Percentiles rank a stretch among this genome's conserved stretches.
Evolutionary conservation across 2,888 invertebrate species (phyloP).

Genomic region (Operophtera brumata): DNA sequence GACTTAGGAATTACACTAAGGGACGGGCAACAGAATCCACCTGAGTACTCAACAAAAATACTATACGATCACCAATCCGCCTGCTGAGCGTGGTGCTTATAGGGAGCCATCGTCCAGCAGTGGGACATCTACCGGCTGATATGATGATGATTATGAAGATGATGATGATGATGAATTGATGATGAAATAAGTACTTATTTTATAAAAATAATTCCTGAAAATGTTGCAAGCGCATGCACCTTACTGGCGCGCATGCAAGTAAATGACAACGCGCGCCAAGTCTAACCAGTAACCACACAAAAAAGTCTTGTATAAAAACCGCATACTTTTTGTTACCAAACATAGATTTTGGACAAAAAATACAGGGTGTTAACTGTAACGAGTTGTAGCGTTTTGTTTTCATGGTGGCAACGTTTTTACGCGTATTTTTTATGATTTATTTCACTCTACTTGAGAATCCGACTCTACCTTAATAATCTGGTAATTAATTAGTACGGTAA

Average conservation of each 20-base stretch:
- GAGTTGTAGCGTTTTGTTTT: conserved; percentile 49
- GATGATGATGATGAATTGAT: too few relatives aligned
- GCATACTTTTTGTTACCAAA: conserved; percentile 63
- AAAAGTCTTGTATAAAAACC: conserved; percentile 62
- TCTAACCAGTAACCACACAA: conserved; percentile 73
- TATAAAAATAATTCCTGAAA: conserved; percentile 2
- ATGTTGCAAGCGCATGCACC: conserved; percentile 35
- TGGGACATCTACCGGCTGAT: too few relatives aligned
- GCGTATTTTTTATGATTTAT: conserved; percentile 4
- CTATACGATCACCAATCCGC: too few relatives aligned
- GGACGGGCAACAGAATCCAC: too few relatives aligned
- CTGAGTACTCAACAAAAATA: too few relatives aligned
- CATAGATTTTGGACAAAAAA: conserved; percentile 51
- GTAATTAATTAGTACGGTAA: conserved; percentile 3
- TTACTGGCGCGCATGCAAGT: conserved; percentile 51
- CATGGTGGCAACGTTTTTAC: conserved; percentile 32
- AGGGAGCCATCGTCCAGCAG: too few relatives aligned
- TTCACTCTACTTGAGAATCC: neutral
- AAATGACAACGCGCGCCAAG: conserved; percentile 53
- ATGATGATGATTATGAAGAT: too few relatives aligned
- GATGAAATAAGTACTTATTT: too few relatives aligned
- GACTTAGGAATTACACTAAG: too few relatives aligned
- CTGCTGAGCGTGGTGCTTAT: too few relatives aligned
- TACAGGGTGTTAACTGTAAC: conserved; percentile 63
- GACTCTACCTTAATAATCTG: conserved; percentile 9